Evolutionary conservation across 64 coral and sea anemone genomes (phyloP).

Genomic region (Actinia equina): DNA sequence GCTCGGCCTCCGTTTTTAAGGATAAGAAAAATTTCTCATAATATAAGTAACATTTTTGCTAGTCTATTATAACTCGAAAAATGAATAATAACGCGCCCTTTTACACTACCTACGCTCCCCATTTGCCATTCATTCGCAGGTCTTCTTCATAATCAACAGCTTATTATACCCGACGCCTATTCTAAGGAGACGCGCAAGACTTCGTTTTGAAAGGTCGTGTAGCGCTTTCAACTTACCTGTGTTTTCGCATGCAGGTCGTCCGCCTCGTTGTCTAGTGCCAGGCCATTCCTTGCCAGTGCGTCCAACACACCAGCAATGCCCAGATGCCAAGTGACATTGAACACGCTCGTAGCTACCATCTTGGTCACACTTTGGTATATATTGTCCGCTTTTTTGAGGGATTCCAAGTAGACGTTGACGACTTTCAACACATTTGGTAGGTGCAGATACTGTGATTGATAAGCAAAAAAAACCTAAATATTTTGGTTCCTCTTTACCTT

Average conservation of each 20-base stretch:
- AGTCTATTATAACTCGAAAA: not conserved
- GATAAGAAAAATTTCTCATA: too few species aligned
- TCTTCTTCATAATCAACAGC: too few species aligned
- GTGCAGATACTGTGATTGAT: not conserved
- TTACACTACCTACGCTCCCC: too few species aligned
- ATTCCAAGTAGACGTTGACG: not conserved
- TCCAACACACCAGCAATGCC: constrained; percentile 88
- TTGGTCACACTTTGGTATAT: constrained; percentile 58
- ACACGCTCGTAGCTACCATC: constrained; percentile 65
- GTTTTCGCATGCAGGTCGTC: constrained; percentile 54
- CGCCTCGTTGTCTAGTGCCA: constrained; percentile 68
- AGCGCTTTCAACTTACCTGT: constrained; percentile 30
- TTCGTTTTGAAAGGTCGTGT: not conserved
- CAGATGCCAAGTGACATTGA: constrained; percentile 53
- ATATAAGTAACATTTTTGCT: not conserved
- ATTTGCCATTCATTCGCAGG: too few species aligned
- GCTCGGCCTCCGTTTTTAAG: too few species aligned
- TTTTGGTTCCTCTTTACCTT: too few species aligned
- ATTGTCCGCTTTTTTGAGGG: constrained; percentile 4
- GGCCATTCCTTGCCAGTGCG: constrained; percentile 58
- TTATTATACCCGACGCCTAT: too few species aligned
- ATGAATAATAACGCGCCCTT: too few species aligned
- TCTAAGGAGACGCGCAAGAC: not conserved
- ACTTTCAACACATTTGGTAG: not conserved
- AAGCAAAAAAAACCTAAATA: too few species aligned